Percentiles rank a stretch among this genome's conserved stretches.
These are phyloP conservation scores for Lineus longissimus DNA, from an alignment of 1,140 invertebrate genomes.

Conservation along the genomic window DNA sequence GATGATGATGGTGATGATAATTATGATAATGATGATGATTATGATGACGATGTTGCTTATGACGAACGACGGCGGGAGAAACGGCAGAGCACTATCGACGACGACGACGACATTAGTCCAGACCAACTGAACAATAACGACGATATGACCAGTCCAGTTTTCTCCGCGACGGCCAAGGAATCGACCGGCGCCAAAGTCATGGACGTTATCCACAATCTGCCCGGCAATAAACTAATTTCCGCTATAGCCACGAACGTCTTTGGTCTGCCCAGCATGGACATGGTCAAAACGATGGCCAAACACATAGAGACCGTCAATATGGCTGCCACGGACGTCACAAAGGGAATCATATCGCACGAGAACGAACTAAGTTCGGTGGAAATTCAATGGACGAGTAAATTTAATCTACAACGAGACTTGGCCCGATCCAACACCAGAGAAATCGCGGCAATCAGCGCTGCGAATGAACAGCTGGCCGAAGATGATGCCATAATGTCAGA, in stretches of 20 bases:
- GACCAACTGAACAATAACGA: no score
- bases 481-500: no score
- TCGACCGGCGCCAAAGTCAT: no score
- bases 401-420: neutral
- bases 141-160: no score
- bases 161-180: no score
- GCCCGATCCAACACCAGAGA: neutral
- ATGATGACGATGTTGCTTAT: no score
- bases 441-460: neutral
- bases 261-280: constrained; percentile 2
- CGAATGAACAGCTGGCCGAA: neutral
- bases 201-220: neutral
- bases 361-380: neutral
- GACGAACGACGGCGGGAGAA: no score
- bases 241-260: neutral
- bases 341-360: neutral
- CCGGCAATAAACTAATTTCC: neutral
- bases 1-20: no score
- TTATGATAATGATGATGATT: no score
- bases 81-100: no score
- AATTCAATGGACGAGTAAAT: constrained; percentile 3
- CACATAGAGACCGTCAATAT: neutral
- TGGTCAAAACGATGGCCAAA: constrained; percentile 3
- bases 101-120: no score
- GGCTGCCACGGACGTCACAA: neutral